Evolutionary conservation across 1,140 invertebrate species (phyloP).

Genomic region (Sminthurides bifidus): DNA sequence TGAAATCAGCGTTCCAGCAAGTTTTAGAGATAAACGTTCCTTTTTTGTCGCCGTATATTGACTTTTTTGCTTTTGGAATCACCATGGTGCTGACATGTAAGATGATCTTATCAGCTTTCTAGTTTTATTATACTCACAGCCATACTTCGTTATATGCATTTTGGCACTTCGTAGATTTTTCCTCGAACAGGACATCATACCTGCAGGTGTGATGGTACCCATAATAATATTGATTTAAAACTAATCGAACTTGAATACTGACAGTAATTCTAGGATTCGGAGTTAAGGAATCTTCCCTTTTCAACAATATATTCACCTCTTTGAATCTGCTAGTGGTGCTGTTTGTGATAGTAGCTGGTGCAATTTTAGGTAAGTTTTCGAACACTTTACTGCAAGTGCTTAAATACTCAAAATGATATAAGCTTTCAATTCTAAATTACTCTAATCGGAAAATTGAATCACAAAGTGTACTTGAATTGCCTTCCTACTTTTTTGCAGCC

Average conservation of each 20-base stretch:
- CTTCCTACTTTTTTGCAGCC: constrained; percentile 8
- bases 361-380: constrained; percentile 54
- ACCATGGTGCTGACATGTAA: constrained; percentile 50
- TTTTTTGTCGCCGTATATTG: constrained; percentile 66
- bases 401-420: not conserved
- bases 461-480: not conserved
- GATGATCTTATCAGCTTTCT: not conserved
- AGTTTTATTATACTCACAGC: not conserved
- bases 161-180: no score
- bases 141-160: not conserved
- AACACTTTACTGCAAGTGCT: not conserved
- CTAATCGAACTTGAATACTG: no score
- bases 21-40: constrained; percentile 56
- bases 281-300: constrained; percentile 72
- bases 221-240: no score
- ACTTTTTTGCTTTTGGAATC: constrained; percentile 62
- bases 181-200: no score
- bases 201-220: no score
- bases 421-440: no score
- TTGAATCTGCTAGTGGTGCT: constrained; percentile 74
- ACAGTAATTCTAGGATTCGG: constrained; percentile 56
- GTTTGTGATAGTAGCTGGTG: constrained; percentile 68
- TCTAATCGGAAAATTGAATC: not conserved
- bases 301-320: constrained; percentile 82
- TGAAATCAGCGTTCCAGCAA: constrained; percentile 53